Percentiles rank a stretch among this genome's conserved stretches.
Conservation (phyloP, 2,888 invertebrate species). For the Muschampia staudingeri region DNA sequence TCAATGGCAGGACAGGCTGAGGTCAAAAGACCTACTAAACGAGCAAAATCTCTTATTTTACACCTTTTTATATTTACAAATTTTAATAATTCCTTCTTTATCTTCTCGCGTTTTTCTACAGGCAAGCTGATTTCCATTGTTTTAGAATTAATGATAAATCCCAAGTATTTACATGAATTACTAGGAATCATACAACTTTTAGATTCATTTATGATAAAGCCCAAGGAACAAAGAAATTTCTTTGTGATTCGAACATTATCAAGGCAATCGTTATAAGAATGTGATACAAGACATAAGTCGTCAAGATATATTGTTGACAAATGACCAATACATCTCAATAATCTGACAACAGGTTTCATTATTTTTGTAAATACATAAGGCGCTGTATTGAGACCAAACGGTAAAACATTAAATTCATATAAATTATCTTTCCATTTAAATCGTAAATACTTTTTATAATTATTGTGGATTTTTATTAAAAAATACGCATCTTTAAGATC, state of each 20-base stretch:
- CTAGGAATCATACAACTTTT: constrained; percentile 20
- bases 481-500: constrained; percentile 54
- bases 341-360: constrained; percentile 33
- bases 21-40: constrained; percentile 24
- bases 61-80: constrained; percentile 6
- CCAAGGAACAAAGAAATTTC: constrained; percentile 27
- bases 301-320: constrained; percentile 28
- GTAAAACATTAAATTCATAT: constrained; percentile 54
- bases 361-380: constrained; percentile 36
- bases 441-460: constrained; percentile 30
- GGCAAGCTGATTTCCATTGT: constrained; percentile 26
- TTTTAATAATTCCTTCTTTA: constrained; percentile 11
- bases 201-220: constrained; percentile 27
- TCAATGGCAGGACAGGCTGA: constrained; percentile 38
- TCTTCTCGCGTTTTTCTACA: constrained; percentile 17
- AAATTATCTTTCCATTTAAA: constrained; percentile 22
- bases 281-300: constrained; percentile 21
- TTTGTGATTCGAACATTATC: constrained; percentile 19
- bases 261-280: background rate
- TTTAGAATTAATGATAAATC: constrained; percentile 27
- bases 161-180: constrained; percentile 15
- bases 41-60: constrained; percentile 26
- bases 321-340: constrained; percentile 23
- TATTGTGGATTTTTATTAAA: constrained; percentile 36
- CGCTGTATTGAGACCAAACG: constrained; percentile 33